These are phyloP conservation scores for Acanthaster planci DNA, from an alignment of 35 echinoderm and acorn worm genomes.

Conservation along the genomic window DNA sequence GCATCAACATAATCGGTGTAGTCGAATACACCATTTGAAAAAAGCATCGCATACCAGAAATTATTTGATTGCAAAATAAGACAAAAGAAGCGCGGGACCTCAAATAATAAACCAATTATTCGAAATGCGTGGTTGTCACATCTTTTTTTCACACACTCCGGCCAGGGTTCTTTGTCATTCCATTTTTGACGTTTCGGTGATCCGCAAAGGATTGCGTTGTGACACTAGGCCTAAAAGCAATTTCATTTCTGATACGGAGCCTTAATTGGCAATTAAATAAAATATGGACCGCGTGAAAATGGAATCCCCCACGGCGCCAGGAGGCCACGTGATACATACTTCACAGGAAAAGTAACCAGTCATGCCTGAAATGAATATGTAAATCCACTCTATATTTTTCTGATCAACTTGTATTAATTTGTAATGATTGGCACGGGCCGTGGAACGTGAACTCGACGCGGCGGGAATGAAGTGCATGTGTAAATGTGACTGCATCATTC, in stretches of 20 bases:
- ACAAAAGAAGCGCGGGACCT: background rate
- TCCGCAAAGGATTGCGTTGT: background rate
- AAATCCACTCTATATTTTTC: slow-evolving; percentile 12
- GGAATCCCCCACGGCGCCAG: slow-evolving; percentile 12
- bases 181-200: background rate
- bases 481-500: background rate
- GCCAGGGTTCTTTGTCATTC: background rate
- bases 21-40: background rate
- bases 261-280: slow-evolving; percentile 32
- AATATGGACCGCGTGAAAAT: slow-evolving; percentile 25
- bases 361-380: slow-evolving; percentile 29
- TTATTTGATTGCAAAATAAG: background rate
- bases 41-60: background rate
- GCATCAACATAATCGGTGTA: background rate
- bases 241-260: slow-evolving; percentile 12
- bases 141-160: background rate
- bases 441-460: slow-evolving; percentile 20
- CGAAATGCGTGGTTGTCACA: background rate
- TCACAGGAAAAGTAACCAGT: background rate
- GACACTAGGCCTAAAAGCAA: slow-evolving; percentile 20
- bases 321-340: slow-evolving; percentile 6
- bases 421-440: slow-evolving; percentile 17
- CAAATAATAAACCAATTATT: background rate
- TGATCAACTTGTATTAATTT: slow-evolving; percentile 24
- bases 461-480: background rate